phyloP scores from a whole-genome alignment of 2,113 vertebrate species.

The Pachyramphus minor region DNA sequence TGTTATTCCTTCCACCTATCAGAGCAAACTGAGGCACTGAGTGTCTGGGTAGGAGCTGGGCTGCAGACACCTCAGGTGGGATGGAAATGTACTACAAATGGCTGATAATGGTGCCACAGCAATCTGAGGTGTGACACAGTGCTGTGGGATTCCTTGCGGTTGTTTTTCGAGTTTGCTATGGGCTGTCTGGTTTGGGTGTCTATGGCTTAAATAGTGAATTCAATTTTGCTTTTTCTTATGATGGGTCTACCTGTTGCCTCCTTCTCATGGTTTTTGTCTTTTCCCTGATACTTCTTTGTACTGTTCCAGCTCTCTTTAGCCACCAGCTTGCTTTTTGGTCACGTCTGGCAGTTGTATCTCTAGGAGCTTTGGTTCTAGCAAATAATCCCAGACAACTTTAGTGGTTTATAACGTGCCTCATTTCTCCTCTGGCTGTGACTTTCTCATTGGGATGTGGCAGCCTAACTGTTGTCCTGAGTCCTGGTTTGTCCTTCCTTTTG shows the following conservation, averaged over 20 bases:
- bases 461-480: neutral
- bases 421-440: neutral
- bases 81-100: neutral
- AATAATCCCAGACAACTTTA: neutral
- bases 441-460: neutral
- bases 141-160: neutral
- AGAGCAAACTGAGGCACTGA: neutral
- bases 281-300: neutral
- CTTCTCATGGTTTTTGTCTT: neutral
- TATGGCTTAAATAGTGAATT: neutral
- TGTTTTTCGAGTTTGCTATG: neutral
- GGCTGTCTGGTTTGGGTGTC: neutral
- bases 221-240: neutral
- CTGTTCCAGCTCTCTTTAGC: neutral
- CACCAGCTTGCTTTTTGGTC: neutral
- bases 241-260: neutral
- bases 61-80: neutral
- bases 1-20: accelerated
- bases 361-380: neutral
- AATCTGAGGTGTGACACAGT: neutral
- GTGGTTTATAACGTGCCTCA: neutral
- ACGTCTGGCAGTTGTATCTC: neutral
- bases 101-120: neutral
- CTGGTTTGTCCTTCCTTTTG: neutral
- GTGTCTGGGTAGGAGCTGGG: neutral